phyloP scores from a whole-genome alignment of 2,113 vertebrate genomes.

The Cranoglanis bouderius region DNA sequence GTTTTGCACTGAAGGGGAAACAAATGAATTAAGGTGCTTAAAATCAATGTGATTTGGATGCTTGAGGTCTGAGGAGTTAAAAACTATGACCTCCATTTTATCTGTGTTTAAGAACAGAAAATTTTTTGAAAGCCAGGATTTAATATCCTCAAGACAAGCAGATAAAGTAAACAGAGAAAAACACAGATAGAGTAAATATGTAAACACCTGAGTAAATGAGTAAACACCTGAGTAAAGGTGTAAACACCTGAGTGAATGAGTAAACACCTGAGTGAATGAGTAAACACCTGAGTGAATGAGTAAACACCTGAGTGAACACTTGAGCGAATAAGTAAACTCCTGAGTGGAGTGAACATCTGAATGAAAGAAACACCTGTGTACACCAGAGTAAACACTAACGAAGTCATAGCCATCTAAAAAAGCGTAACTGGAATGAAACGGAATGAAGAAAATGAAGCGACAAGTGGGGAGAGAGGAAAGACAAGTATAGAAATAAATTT shows the following conservation, averaged over 20 bases:
- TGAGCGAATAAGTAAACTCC: background rate
- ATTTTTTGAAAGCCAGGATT: no score
- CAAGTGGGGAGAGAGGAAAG: background rate
- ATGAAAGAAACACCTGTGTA: background rate
- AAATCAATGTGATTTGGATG: no score
- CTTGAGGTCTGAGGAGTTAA: no score
- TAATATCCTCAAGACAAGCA: no score
- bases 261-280: background rate
- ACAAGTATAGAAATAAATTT: background rate
- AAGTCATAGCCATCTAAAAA: background rate
- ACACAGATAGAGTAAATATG: background rate
- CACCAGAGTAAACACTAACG: background rate
- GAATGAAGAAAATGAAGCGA: background rate
- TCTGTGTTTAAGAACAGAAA: no score
- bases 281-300: background rate
- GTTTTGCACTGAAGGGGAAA: no score
- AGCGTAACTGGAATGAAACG: background rate
- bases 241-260: background rate
- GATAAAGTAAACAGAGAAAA: background rate
- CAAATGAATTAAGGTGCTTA: no score
- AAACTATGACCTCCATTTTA: no score
- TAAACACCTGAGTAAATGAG: background rate
- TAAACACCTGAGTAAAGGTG: background rate
- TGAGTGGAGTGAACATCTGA: background rate
- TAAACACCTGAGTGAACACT: background rate